phyloP scores from a whole-genome alignment of 37 sponge, comb jelly and placozoan genomes.

The Cliona cf. orientalis region DNA sequence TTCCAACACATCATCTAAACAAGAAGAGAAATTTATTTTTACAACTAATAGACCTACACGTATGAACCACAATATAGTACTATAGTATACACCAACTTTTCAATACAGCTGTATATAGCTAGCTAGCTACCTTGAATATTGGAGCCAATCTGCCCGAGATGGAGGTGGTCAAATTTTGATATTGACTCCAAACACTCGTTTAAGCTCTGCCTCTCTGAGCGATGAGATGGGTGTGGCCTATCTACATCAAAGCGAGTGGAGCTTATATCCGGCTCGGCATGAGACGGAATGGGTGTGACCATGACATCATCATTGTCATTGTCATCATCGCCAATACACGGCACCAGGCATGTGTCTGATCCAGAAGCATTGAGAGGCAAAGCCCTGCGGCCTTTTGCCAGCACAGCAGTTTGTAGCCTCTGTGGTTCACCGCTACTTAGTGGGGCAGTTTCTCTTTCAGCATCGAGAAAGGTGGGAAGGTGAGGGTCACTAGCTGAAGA shows the following conservation, averaged over 20 bases:
- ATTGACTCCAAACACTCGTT: constrained; percentile 48
- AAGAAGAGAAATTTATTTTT: not conserved
- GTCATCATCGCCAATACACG: not conserved
- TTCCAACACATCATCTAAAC: constrained; percentile 25
- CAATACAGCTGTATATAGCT: not conserved
- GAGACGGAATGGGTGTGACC: not conserved
- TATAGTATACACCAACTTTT: not conserved
- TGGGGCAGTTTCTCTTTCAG: not conserved
- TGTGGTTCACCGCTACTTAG: not conserved
- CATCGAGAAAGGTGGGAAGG: not conserved
- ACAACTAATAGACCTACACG: not conserved
- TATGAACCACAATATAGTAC: too few species aligned
- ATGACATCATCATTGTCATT: not conserved
- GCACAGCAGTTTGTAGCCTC: constrained; percentile 36
- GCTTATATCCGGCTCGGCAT: not conserved
- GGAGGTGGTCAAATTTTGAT: constrained; percentile 54
- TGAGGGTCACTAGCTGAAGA: not conserved
- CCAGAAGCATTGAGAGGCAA: not conserved
- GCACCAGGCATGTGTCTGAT: constrained; percentile 14
- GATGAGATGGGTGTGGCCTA: not conserved
- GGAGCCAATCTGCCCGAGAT: constrained; percentile 41
- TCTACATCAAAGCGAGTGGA: too few species aligned
- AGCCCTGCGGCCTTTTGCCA: constrained; percentile 36
- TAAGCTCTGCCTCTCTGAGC: not conserved
- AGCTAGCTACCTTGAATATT: constrained; percentile 28